Evolutionary conservation across 2,797 vertebrate genomes (phyloP), one percentile per base, ranked within the genome.

Genomic region (Anomalospiza imberbis): DNA sequence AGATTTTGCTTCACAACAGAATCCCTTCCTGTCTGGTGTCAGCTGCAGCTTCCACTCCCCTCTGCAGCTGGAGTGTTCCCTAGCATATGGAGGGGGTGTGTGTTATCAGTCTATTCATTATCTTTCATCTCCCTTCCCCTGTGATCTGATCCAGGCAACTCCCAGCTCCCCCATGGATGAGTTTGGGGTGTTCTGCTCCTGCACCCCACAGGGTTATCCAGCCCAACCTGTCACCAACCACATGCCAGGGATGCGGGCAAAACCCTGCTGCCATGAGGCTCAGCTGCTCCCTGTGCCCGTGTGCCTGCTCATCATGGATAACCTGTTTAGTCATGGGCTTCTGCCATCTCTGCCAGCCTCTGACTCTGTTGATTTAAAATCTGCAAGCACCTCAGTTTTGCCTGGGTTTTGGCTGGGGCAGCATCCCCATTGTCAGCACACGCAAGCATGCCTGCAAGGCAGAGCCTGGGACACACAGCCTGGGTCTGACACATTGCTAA

Each of bases 341-440:
- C 73, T 88, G 61, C 28, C 83, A 57, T 60, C 42, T 68, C 76
- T 7, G 7, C 66, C 88, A 72, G 68, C 61, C 45, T 89, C 85
- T 76, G 60, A 54, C 36, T 73, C 68, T 71, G 75, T 88, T 95
- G 88, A 85, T 85, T 74, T 67, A 74, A 94, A 93, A 94, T 78
- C 92, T 94, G 93, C 93, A 91, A 84, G 70, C 70, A 71, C 45
- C 70, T 93, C 36, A 0, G 34, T 88, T 95, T 92, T 86, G 53
- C 34, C 42, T 44, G 76, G 12, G 11, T 80, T 94, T 93, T 85
- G 71, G 72, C 75, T 42, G 53, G 82, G 47, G 63, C 55, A 89
- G 66, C 57, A 91, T 81, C 62, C 45, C 45, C 17, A 0, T 9
- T 11, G 10, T 57, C 81, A 81, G 65, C 2, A 2, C 29, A 54